phyloP scores from a whole-genome alignment of 2,113 vertebrate genomes.

The zebrafish (Danio rerio) region GRCz12tu NC_133196.1:18766501-18767000 shows the following conservation, averaged over 20 bases:
- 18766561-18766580: neutral
- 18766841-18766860: neutral
- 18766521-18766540: neutral
- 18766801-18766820: neutral
- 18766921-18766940: neutral
- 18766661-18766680: neutral
- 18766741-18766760: conserved; percentile 31
- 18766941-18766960: neutral
- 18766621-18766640: conserved; percentile 43
- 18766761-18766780: conserved; percentile 31
- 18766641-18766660: neutral
- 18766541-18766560: neutral
- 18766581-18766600: conserved; percentile 11
- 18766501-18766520: neutral
- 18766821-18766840: neutral
- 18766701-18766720: conserved; percentile 25
- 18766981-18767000: neutral
- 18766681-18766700: conserved; percentile 57
- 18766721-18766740: neutral
- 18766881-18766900: neutral
- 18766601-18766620: neutral
- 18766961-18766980: neutral
- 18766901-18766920: neutral
- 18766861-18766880: no score
- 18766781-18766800: conserved; percentile 14